Evolutionary conservation across 2,797 vertebrate genomes (phyloP), one percentile per base, ranked within the genome.

Genomic region (Euthynnus affinis): DNA sequence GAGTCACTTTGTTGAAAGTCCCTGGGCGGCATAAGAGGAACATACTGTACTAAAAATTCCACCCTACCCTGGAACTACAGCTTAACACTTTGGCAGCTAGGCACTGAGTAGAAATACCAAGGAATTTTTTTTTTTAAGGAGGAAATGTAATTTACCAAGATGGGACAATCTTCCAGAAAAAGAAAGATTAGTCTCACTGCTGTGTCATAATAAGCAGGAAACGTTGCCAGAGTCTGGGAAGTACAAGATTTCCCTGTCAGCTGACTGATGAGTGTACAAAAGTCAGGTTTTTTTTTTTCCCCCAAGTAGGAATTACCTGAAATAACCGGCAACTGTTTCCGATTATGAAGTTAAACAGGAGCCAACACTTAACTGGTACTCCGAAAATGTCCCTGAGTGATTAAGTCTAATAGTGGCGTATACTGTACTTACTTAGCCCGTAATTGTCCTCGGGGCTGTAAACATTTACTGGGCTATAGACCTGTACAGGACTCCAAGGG

Each of bases 1-100:
- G 93, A 94, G 90, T 95, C 94, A 94, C 78, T 0, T 6, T 8
- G 42, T 32, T 48, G 83, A 93, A 95, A 93, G 88, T 93, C 91
- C 93, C 93, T 56, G 63, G 69, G 86, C 67, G 37, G 58, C 81
- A 73, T 7, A 74, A 84, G 77, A 83, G 86, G 86, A 92, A 92
- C 88, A 85, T 14, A 42, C 22, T 72, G 83, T 87, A 64, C 80
- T 69, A 44, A 66, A 82, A 76, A 89, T 85, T 90, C 88, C 78
- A 1, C 71, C 66, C 27, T 59, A 8, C 23, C 7, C 60, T 79
- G 44, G 52, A 69, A 66, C 49, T 27, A 29, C 25, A 8, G 74
- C 71, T 68, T 55, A 82, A 59, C 3, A 48, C 20, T 22, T 1
- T 2, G 64, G 77, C 71, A 40, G n/a, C 52, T 1, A 15, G 53